Percentiles rank a stretch among this genome's conserved stretches.
phyloP scores from a whole-genome alignment of 2,797 vertebrate species.

The Poecilia picta region DNA sequence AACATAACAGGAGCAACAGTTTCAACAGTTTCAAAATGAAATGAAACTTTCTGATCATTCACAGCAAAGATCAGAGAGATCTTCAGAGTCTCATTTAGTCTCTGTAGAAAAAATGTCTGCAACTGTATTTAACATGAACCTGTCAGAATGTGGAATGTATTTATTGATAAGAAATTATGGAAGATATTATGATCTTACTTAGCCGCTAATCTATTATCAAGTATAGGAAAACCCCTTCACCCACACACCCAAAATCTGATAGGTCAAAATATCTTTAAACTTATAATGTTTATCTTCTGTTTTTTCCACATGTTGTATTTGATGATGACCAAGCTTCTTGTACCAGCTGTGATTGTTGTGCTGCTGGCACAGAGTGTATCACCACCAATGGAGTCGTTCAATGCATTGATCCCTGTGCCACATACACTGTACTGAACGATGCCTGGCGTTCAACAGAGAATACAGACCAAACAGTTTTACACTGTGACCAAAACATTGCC shows the following conservation, averaged over 20 bases:
- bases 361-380: conserved; percentile 61
- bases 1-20: background rate
- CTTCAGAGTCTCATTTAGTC: too few species aligned
- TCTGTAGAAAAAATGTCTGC: background rate
- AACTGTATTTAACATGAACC: background rate
- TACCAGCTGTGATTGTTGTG: conserved; percentile 21
- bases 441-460: conserved; percentile 58
- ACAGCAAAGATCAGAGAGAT: too few species aligned
- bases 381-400: background rate
- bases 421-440: conserved; percentile 58
- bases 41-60: background rate
- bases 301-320: background rate
- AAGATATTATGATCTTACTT: background rate
- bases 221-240: too few species aligned
- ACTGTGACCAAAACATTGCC: conserved; percentile 29
- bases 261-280: background rate
- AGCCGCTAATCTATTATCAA: too few species aligned
- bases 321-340: background rate
- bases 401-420: conserved; percentile 66
- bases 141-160: background rate
- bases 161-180: background rate
- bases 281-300: background rate
- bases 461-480: background rate
- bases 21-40: background rate
- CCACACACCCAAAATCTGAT: background rate